Evolutionary conservation across 2,797 vertebrate species (phyloP).

Genomic region (Emydoidea blandingii): DNA sequence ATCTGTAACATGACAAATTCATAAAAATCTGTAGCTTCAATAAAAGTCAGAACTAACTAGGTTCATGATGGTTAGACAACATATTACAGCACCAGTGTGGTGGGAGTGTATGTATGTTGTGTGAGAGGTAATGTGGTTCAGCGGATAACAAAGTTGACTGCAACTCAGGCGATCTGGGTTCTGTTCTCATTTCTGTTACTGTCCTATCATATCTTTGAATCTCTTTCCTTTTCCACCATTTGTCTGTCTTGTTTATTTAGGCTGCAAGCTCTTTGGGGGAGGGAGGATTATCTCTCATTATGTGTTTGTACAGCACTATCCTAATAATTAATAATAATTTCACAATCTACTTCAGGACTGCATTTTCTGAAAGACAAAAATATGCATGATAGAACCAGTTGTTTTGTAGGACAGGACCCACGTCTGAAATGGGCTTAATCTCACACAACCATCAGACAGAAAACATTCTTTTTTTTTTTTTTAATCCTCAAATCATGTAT

Average conservation of each 20-base stretch:
- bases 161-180: background rate
- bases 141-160: background rate
- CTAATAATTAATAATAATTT: background rate
- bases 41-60: background rate
- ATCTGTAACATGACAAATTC: slow-evolving; percentile 27
- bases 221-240: background rate
- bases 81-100: fast-evolving
- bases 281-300: background rate
- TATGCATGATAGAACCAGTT: background rate
- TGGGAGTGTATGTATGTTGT: fast-evolving
- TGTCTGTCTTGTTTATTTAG: background rate
- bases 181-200: background rate
- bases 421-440: background rate
- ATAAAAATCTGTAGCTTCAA: background rate
- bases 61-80: fast-evolving
- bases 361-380: background rate
- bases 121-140: background rate
- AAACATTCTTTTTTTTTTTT: background rate
- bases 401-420: background rate
- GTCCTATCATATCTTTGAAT: background rate
- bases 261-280: background rate
- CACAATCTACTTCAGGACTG: background rate
- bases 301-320: background rate
- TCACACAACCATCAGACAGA: background rate
- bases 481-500: background rate